phyloP scores from a whole-genome alignment of 2,797 vertebrate species.

The Dallia pectoralis region DNA sequence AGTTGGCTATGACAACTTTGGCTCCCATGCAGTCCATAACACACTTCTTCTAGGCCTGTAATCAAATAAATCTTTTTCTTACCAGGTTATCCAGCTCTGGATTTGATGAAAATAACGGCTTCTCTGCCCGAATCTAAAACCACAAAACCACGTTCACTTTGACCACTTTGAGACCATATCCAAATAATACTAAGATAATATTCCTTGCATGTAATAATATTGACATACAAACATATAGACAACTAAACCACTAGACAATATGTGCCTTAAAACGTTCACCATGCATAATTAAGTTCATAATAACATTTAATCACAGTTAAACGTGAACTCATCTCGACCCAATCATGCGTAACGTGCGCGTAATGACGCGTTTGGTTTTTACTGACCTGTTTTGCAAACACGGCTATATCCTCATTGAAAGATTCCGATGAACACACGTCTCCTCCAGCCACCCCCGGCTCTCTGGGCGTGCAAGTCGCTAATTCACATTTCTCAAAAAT shows the following conservation, averaged over 20 bases:
- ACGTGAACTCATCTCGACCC: not conserved
- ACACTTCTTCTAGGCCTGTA: not conserved
- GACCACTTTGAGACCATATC: not conserved
- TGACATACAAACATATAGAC: not conserved
- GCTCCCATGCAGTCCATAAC: not conserved
- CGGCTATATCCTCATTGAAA: slow-evolving; percentile 99
- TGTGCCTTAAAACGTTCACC: not conserved
- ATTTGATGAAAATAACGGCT: slow-evolving; percentile 98
- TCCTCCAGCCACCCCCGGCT: slow-evolving; percentile 98
- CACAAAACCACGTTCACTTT: not conserved
- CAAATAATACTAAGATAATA: not conserved
- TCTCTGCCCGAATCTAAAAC: slow-evolving; percentile 96
- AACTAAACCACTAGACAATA: not conserved
- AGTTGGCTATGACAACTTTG: not conserved
- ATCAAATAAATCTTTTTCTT: slow-evolving; percentile 62
- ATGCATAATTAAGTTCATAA: not conserved
- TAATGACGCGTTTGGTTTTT: slow-evolving; percentile 46
- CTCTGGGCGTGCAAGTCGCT: slow-evolving; percentile 98
- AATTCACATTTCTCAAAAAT: slow-evolving; percentile 99
- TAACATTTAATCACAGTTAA: not conserved
- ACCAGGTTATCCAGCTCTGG: slow-evolving; percentile 99
- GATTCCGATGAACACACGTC: slow-evolving; percentile 99
- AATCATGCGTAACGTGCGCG: not conserved
- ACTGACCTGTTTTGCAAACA: slow-evolving; percentile 99
- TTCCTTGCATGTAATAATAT: not conserved